phyloP scores from a whole-genome alignment of 1,140 invertebrate species.

The Hestina assimilis region DNA sequence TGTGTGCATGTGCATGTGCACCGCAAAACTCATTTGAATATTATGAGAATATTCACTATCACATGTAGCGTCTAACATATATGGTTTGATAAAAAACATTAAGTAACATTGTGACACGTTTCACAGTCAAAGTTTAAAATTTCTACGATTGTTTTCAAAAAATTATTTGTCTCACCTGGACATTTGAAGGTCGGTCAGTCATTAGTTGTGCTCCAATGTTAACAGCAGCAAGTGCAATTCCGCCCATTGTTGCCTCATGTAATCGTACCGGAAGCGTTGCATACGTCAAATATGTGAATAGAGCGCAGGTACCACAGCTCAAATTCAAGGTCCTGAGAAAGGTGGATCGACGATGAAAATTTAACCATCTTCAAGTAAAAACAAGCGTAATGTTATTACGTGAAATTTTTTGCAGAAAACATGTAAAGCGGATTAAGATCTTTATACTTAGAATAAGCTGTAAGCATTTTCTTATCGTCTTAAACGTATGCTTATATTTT shows the following conservation, averaged over 20 bases:
- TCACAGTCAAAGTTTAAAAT: too few relatives aligned
- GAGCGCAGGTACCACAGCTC: constrained; percentile 83
- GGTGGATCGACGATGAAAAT: not conserved
- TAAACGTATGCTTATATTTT: too few relatives aligned
- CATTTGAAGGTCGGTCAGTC: constrained; percentile 32
- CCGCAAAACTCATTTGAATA: not conserved
- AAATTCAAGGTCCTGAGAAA: constrained; percentile 58
- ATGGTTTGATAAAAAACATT: not conserved
- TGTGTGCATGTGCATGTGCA: not conserved
- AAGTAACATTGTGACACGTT: too few relatives aligned
- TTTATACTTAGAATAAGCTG: too few relatives aligned
- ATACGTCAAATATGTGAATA: constrained; percentile 94
- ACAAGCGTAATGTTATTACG: too few relatives aligned
- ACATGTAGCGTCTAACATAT: not conserved
- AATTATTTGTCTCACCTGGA: constrained; percentile 32
- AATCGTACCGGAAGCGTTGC: constrained; percentile 91
- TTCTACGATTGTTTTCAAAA: too few relatives aligned
- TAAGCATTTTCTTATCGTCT: too few relatives aligned
- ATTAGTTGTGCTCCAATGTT: constrained; percentile 79
- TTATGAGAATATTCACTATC: too few relatives aligned
- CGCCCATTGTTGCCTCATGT: constrained; percentile 87
- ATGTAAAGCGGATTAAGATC: too few relatives aligned
- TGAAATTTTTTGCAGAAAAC: too few relatives aligned
- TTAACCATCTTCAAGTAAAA: too few relatives aligned
- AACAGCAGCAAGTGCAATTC: constrained; percentile 82